These are phyloP conservation scores for Dipus sagitta DNA, from an alignment of 2,797 vertebrate genomes.

Conservation along the genomic window DNA sequence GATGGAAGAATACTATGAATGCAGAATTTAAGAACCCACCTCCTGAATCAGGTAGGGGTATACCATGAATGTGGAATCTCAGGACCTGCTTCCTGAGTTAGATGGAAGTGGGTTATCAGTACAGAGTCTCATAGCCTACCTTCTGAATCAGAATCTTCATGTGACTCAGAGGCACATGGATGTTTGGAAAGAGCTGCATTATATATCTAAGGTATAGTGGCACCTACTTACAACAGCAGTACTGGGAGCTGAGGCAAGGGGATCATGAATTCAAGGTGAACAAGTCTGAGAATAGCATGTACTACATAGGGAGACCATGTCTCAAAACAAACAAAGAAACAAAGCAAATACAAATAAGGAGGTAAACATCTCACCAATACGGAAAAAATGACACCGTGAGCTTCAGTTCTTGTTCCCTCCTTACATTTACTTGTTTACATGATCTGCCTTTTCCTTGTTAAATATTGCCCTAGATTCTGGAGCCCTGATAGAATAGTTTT, in stretches of 20 bases:
- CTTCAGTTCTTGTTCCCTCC: background rate
- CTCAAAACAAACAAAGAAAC: background rate
- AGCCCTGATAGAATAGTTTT: background rate
- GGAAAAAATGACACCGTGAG: background rate
- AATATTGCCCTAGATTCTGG: constrained; percentile 15
- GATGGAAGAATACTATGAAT: background rate
- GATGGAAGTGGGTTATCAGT: background rate
- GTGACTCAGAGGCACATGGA: background rate
- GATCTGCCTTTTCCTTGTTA: constrained; percentile 38
- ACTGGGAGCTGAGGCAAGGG: background rate
- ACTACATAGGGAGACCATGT: background rate
- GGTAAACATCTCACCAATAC: background rate
- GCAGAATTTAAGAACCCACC: background rate
- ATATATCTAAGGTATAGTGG: background rate
- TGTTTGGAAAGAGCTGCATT: constrained; percentile 9
- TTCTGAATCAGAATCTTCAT: constrained; percentile 33
- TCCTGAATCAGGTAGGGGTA: background rate
- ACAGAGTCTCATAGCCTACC: background rate
- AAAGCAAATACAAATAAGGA: background rate
- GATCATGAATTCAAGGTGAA: background rate
- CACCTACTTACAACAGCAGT: background rate
- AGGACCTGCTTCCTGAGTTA: background rate
- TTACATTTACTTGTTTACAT: background rate
- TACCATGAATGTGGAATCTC: background rate
- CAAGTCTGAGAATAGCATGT: background rate